Base-by-base conservation (phyloP, 2,797 vertebrate genomes). In the Pagetopsis macropterus region DNA sequence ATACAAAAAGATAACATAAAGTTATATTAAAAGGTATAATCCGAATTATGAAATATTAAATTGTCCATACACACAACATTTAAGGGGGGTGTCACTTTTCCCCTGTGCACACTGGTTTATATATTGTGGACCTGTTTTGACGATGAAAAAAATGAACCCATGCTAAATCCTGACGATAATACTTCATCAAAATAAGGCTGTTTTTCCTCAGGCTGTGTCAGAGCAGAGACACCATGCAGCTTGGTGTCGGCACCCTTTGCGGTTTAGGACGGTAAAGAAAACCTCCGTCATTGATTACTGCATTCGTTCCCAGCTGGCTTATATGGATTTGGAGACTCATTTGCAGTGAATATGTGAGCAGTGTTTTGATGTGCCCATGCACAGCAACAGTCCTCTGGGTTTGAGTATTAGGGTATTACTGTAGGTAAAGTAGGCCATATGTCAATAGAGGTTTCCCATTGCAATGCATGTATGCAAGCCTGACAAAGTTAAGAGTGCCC, bases 321-420 rank as follows among this genome's bases (percentile, higher is more conserved):
- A 75, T 79, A 85, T 81, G 80, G 86, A 89, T 88, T 83, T 82
- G 49, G 56, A 78, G 78, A 69, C 76, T 89, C 86, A 91, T 85
- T 87, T 89, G 69, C 78, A 77, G 81, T 67, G 81, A 78, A 87
- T 82, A 76, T 85, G 79, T 70, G 82, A 84, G 71, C 63, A 62
- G 71, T 4, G 40, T 85, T 86, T 72, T 63, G 76, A 85, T 76
- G 79, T 60, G 81, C 58, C 73, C 40, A 0, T 54, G 79, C 61
- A 70, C 51, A 72, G 75, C 66, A 33, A 49, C 50, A 19, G 50
- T 85, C 80, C 70, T 70, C 73, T 66, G 74, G 72, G 82, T 72
- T 70, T 48, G 64, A 79, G 68, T 67, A 76, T 81, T 87, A 89
- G 89, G 76, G 68, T 67, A 76, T 81, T 87, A 21, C 21, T 21